Evolutionary conservation across 1,140 invertebrate genomes (phyloP), one percentile per base, ranked within the genome.

Genomic region (Elymnias hypermnestra): DNA sequence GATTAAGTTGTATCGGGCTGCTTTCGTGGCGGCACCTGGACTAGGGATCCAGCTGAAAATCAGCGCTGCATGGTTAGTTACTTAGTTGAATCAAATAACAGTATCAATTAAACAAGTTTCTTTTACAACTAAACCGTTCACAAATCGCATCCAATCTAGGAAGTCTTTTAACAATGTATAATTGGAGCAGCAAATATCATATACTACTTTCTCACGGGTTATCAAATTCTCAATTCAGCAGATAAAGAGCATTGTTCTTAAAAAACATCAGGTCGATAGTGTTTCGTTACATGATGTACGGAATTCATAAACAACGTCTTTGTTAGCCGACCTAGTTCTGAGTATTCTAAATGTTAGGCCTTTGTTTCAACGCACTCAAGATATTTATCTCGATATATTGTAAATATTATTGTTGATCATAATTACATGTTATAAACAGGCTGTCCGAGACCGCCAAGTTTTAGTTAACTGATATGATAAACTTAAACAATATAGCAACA

Each of bases 151-250:
- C 10, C 14, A 7, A 8, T 15, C 13, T 21, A 19, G n/a, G 1
- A 36, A 36, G 15, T 5, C 3, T 19, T 10, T 21, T 36, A 36
- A 4, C 13, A 3, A 10, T 6, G 18, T 2, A 12, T 21, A 8
- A 21, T 21, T 4, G 8, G 8, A 22, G 39, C 35, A 47, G 28
- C 21, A 22, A 33, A 7, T 39, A 39, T 44, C 48, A 39, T 39
- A 31, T 51, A 43, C 29, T 63, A 63, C 69, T 72, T 73, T 74
- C 70, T 51, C 73, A 73, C 73, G 61, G 63, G 55, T 66, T 70
- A 70, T 78, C 74, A 64, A 59, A 68, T 74, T 69, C 72, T 36
- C 54, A 62, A 57, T 67, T 72, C 67, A 53, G 19, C 61, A 57
- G 68, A 76, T 73, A 76, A 66, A 65, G 41, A 46, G 41, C 58